Conservation (phyloP, 2,113 vertebrate species). For the Catharus minimus region DNA sequence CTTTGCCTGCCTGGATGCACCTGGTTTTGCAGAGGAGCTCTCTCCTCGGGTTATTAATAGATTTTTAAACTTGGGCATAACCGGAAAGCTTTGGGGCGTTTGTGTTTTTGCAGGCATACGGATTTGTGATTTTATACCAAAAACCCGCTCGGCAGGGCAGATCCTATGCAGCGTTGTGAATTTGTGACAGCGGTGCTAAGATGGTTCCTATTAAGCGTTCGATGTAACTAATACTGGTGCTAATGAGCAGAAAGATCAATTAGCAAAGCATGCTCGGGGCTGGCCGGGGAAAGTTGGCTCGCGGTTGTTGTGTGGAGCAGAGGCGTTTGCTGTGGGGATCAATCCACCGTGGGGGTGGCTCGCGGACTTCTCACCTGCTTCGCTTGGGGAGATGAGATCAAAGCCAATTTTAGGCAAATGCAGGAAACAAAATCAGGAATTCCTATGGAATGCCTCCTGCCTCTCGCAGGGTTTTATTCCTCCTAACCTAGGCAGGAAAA, state of each 20-base stretch:
- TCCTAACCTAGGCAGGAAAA: not conserved
- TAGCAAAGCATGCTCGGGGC: not conserved
- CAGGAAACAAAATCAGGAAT: not conserved
- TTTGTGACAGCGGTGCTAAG: not conserved
- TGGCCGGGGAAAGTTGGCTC: slow-evolving; percentile 10
- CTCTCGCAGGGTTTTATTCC: not conserved
- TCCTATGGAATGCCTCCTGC: not conserved
- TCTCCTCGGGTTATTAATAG: not conserved
- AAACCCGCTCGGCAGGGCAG: rapidly evolving
- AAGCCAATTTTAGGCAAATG: not conserved
- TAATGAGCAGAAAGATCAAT: not conserved
- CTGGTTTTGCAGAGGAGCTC: not conserved
- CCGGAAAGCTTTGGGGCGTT: not conserved
- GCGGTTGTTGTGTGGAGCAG: not conserved
- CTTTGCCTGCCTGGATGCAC: slow-evolving; percentile 8
- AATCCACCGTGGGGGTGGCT: not conserved
- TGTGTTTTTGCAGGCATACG: not conserved
- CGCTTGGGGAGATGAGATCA: not conserved
- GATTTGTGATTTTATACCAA: not conserved
- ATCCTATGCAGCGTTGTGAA: not conserved
- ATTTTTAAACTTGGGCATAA: not conserved
- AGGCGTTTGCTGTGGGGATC: not conserved
- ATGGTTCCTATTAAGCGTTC: not conserved
- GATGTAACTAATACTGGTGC: not conserved
- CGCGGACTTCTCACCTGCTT: not conserved